Evolutionary conservation across 2,888 invertebrate species (phyloP).

Genomic region (Acrocyrtus sp.): DNA sequence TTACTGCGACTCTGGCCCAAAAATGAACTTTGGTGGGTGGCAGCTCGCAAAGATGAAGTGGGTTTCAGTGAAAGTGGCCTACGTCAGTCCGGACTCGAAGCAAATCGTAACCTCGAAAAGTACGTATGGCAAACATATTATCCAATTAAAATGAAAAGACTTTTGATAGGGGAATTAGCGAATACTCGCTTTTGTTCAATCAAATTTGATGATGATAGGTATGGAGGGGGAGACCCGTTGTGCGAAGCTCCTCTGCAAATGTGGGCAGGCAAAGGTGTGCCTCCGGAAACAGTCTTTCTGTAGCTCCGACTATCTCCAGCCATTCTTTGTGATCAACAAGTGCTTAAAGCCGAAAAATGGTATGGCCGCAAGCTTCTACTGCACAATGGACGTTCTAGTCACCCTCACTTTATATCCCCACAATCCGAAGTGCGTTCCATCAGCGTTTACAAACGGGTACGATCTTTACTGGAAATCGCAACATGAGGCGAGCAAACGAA

Average conservation of each 20-base stretch:
- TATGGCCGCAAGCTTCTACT: slow-evolving; percentile 20
- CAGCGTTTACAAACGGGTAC: neutral
- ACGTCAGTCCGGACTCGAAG: slow-evolving; percentile 31
- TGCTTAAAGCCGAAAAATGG: slow-evolving; percentile 15
- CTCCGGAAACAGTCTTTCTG: slow-evolving; percentile 13
- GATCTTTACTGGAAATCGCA: slow-evolving; percentile 41
- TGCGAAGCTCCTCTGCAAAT: slow-evolving; percentile 20
- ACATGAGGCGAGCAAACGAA: slow-evolving; percentile 24
- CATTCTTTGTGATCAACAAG: slow-evolving; percentile 37
- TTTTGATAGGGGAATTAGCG: too few species aligned
- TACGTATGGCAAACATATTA: too few species aligned
- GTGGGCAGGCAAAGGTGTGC: slow-evolving; percentile 21
- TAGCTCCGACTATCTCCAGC: slow-evolving; percentile 12
- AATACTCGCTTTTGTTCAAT: neutral
- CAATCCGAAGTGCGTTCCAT: neutral
- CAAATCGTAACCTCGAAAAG: slow-evolving; percentile 17
- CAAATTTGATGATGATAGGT: neutral
- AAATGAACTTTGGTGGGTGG: slow-evolving; percentile 30
- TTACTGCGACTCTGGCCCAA: slow-evolving; percentile 29
- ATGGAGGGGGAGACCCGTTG: slow-evolving; percentile 27
- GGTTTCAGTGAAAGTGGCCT: slow-evolving; percentile 20
- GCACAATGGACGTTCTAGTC: slow-evolving; percentile 22
- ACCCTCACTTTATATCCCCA: slow-evolving; percentile 17
- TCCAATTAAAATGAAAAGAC: too few species aligned
- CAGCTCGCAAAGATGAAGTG: slow-evolving; percentile 14